These are phyloP conservation scores for Pachycephala philippinensis DNA, from an alignment of 2,113 vertebrate genomes.

Conservation along the genomic window DNA sequence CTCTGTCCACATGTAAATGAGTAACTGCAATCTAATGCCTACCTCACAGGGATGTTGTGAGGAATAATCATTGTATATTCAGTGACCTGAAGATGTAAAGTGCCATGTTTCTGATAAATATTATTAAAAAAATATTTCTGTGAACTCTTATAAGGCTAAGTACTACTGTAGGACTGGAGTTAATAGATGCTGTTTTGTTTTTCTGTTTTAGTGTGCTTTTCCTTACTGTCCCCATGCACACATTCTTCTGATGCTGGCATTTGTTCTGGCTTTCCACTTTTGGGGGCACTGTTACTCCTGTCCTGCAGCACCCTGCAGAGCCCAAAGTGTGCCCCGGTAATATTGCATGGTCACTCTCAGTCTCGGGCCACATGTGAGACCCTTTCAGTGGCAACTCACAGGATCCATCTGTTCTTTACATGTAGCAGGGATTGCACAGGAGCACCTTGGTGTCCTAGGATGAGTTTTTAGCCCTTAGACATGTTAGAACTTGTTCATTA, in stretches of 20 bases:
- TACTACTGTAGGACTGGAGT: neutral
- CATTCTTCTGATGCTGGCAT: neutral
- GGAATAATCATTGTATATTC: constrained; percentile 22
- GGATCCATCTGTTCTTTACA: neutral
- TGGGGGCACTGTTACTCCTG: accelerated
- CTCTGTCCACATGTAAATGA: neutral
- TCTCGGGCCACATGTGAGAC: neutral
- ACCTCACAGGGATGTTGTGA: constrained; percentile 45
- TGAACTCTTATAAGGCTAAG: neutral
- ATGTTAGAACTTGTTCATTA: neutral
- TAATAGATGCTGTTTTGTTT: neutral
- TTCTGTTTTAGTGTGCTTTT: neutral
- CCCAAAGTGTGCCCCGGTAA: neutral
- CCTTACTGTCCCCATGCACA: neutral
- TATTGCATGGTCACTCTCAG: neutral
- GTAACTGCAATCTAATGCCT: neutral
- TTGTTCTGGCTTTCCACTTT: neutral
- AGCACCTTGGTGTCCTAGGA: neutral
- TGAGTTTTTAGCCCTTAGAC: neutral
- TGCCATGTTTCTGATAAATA: constrained; percentile 20
- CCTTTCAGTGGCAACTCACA: neutral
- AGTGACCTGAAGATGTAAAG: constrained; percentile 9
- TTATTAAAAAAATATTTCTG: constrained; percentile 18
- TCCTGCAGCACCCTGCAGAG: neutral
- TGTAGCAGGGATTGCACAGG: accelerated